These are phyloP conservation scores for Neotoma lepida DNA, from an alignment of 2,113 vertebrate species.

Conservation along the genomic window DNA sequence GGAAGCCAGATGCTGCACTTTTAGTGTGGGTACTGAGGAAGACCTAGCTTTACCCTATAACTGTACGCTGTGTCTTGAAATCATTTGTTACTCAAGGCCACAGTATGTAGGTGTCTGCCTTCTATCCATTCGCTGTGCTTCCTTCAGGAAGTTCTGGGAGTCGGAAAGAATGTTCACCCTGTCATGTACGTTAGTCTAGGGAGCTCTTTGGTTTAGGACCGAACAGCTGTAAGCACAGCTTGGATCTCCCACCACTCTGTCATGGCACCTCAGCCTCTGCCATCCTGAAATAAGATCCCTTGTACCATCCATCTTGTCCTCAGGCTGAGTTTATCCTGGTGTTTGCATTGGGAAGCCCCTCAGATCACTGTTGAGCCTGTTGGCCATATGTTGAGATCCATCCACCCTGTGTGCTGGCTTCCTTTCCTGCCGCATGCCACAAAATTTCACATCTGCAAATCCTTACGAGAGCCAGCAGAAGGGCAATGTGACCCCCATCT, in stretches of 20 bases:
- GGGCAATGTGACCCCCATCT: neutral
- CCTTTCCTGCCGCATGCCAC: neutral
- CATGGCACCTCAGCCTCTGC: neutral
- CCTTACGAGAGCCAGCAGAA: neutral
- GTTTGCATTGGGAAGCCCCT: neutral
- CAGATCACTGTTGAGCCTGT: neutral
- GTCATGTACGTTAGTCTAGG: neutral
- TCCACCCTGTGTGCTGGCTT: neutral
- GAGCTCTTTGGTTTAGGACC: neutral
- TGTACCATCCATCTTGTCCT: neutral
- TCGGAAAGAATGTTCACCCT: neutral
- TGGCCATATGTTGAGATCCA: slow-evolving; percentile 1
- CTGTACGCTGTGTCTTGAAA: neutral
- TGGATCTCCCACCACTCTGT: neutral
- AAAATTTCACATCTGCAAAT: neutral
- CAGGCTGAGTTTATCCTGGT: neutral
- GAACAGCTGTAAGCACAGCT: neutral
- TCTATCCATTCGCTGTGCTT: neutral
- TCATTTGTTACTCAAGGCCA: neutral
- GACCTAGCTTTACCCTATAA: neutral
- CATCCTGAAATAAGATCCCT: neutral
- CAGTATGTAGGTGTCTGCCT: neutral
- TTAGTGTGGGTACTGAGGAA: neutral
- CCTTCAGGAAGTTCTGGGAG: neutral
- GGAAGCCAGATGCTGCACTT: neutral